Conservation (phyloP, 2,888 invertebrate genomes). For the Loripinus fragilis region DNA sequence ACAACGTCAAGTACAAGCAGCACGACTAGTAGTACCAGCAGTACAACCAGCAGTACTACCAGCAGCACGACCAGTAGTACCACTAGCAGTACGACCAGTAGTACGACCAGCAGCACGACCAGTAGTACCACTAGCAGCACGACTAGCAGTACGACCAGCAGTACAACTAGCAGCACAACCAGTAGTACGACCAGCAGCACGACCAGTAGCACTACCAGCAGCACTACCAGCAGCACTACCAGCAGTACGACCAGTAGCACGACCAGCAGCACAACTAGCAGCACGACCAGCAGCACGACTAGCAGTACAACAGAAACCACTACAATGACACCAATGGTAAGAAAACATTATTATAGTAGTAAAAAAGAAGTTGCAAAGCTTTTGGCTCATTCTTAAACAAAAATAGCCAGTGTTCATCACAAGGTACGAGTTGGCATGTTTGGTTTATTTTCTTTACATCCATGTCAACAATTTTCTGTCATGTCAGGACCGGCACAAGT, state of each 20-base stretch:
- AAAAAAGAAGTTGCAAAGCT: too few species aligned
- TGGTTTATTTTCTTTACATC: too few species aligned
- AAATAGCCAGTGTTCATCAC: too few species aligned
- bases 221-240: constrained; percentile 7
- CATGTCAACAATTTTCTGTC: too few species aligned
- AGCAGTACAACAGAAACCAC: not conserved
- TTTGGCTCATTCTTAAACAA: too few species aligned
- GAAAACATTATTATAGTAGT: too few species aligned
- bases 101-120: constrained; percentile 3
- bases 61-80: constrained; percentile 15
- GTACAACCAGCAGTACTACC: constrained; percentile 10
- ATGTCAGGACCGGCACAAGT: too few species aligned
- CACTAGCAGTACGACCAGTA: constrained; percentile 10
- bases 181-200: constrained; percentile 9
- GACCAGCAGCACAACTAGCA: constrained; percentile 7
- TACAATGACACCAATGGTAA: too few species aligned
- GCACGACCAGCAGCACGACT: constrained; percentile 5
- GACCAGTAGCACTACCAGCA: constrained; percentile 1
- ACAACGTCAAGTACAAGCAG: too few species aligned
- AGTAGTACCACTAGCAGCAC: constrained; percentile 11
- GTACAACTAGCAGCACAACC: constrained; percentile 5
- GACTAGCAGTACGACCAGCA: constrained; percentile 6
- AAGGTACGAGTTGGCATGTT: too few species aligned
- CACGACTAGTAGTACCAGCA: constrained; percentile 6
- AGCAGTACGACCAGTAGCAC: constrained; percentile 11